phyloP scores from a whole-genome alignment of 2,888 invertebrate genomes.

The Busseola fusca region DNA sequence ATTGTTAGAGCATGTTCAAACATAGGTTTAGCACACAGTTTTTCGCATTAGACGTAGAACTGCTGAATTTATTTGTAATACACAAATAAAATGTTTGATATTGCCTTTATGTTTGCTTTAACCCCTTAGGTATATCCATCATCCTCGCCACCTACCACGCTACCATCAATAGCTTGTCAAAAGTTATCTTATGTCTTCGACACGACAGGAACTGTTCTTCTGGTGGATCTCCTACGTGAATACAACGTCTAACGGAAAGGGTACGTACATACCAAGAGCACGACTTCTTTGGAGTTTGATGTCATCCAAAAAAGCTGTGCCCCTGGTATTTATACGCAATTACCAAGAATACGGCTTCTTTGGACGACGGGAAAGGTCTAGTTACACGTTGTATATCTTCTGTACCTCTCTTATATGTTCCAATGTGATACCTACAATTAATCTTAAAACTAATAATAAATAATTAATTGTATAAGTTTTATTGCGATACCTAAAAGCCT shows the following conservation, averaged over 20 bases:
- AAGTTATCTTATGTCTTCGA: neutral
- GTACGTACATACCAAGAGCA: too few species aligned
- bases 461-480: constrained; percentile 5
- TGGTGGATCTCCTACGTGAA: neutral
- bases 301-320: too few species aligned
- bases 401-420: constrained; percentile 50
- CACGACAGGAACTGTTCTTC: neutral
- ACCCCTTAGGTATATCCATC: neutral
- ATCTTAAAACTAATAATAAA: constrained; percentile 36
- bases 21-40: neutral
- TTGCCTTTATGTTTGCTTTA: neutral
- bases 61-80: neutral
- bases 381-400: neutral
- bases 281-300: too few species aligned
- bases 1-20: constrained; percentile 8
- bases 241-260: too few species aligned
- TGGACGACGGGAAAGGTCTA: too few species aligned
- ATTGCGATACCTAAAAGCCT: constrained; percentile 32
- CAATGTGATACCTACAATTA: constrained; percentile 3
- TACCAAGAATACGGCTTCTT: too few species aligned
- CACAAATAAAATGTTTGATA: neutral
- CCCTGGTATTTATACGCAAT: too few species aligned
- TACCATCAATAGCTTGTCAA: neutral
- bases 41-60: neutral
- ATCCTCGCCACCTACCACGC: too few species aligned